These are phyloP conservation scores for Chiloscyllium punctatum DNA, from an alignment of 2,797 vertebrate genomes.

Conservation along the genomic window DNA sequence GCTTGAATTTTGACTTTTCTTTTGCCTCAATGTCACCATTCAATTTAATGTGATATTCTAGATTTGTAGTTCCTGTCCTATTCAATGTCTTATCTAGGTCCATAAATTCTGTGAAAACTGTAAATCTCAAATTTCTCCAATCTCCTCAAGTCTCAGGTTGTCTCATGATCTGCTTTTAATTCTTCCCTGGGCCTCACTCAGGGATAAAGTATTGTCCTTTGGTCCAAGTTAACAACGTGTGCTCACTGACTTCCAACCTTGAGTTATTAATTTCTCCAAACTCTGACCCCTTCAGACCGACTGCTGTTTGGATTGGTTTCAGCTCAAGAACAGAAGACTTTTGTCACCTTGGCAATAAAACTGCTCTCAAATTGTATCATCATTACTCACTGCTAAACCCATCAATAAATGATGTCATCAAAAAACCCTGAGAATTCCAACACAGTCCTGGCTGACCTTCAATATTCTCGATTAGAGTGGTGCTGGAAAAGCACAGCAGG, in stretches of 20 bases:
- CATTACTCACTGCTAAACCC: background rate
- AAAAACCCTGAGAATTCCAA: no score
- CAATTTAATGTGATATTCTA: background rate
- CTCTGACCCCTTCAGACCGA: background rate
- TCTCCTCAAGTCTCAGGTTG: background rate
- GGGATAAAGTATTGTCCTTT: background rate
- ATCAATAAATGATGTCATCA: background rate
- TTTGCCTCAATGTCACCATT: background rate
- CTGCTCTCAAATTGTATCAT: no score
- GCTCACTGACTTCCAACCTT: background rate
- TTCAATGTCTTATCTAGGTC: background rate
- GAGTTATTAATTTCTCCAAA: background rate
- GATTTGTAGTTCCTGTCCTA: background rate
- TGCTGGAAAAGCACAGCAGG: no score
- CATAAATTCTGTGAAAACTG: background rate
- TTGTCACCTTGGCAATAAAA: background rate
- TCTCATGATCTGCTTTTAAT: background rate
- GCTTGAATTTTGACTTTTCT: background rate
- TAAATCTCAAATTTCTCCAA: background rate
- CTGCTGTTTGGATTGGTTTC: background rate
- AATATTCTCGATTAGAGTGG: no score
- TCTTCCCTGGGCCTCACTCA: background rate
- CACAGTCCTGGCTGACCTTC: no score
- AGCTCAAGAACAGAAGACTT: background rate
- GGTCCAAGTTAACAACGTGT: background rate